Evolutionary conservation across 2,797 vertebrate genomes (phyloP).

Genomic region (Petrocephalus schoutedeni): DNA sequence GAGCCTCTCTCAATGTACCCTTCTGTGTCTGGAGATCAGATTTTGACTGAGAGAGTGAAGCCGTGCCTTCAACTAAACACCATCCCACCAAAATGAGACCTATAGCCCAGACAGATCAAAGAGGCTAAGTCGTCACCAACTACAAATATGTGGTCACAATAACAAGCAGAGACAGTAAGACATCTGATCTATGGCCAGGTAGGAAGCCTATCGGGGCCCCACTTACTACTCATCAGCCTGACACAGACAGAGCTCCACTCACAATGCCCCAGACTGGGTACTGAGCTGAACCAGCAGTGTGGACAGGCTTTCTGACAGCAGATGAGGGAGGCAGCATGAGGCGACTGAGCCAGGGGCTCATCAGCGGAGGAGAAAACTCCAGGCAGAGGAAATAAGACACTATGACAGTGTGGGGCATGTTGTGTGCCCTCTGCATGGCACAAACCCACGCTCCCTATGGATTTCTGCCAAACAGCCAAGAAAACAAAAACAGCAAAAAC

Average conservation of each 20-base stretch:
- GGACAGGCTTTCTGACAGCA: not conserved
- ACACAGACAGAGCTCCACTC: not conserved
- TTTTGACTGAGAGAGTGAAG: not conserved
- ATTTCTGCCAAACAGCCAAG: not conserved
- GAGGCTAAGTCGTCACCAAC: not conserved
- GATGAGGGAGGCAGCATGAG: not conserved
- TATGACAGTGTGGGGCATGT: not conserved
- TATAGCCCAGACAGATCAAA: not conserved
- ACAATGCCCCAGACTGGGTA: not conserved
- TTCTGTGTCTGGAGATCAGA: not conserved
- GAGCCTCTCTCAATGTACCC: not conserved
- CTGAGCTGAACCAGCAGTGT: not conserved
- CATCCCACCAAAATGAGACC: not conserved
- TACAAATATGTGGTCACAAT: not conserved
- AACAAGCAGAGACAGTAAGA: constrained; percentile 1
- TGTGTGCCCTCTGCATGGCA: not conserved
- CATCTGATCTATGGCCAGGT: not conserved
- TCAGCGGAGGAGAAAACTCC: not conserved
- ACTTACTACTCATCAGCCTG: not conserved
- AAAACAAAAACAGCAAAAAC: not conserved
- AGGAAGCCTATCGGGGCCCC: not conserved
- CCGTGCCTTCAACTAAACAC: not conserved
- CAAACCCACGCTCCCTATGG: not conserved
- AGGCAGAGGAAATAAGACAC: not conserved
- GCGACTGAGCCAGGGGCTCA: not conserved